Base-by-base conservation (phyloP, 30 jellyfish, hydroid and myxozoan species). In the Hydractinia symbiolongicarpus region DNA sequence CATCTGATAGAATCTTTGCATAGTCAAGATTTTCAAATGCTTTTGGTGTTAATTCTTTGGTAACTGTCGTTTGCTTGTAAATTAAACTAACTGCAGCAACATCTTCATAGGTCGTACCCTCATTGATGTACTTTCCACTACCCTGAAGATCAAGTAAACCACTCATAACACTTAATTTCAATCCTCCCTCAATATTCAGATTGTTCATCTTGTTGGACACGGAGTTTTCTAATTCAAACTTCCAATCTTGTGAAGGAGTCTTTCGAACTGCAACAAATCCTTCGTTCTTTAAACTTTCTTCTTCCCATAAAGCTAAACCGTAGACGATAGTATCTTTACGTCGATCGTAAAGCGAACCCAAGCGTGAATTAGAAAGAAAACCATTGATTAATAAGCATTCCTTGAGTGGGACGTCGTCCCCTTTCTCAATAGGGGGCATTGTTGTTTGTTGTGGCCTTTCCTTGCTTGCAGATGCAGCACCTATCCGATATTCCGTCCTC, bases 261-360 rank as follows among this genome's bases (percentile, higher is more conserved):
- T 17, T 56, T 51, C 74, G n/a, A 54, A 54, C 60, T 30, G 52
- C 56, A 30, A 55, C 73, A 77, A 5, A 54, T 56, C 44, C 66
- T 53, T 4, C 52, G 15, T 77, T 9, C 7, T 21, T 77, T 77
- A 77, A 14, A 7, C 54, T 77, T 49, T 77, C 85, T 54, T 77
- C 85, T 0, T 55, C 66, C 85, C 85, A 77, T 60, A 77, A 62
- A 54, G 75, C 9, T 15, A 77, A 55, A 13, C 60, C 85, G 19
- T 50, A 30, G 44, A 77, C 55, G 52, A 77, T 20, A 53, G 77
- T 61, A 77, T 77, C 85, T 15, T 52, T 77, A 54, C 77, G 51
- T 53, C 85, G 76, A 55, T 77, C 85, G 56, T 77, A 77, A 4
- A 77, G 15, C 61, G 85, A 77, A 53, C 85, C 85, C 14, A 77